phyloP scores from a whole-genome alignment of 2,797 vertebrate species.

The Arrhamphus sclerolepis region DNA sequence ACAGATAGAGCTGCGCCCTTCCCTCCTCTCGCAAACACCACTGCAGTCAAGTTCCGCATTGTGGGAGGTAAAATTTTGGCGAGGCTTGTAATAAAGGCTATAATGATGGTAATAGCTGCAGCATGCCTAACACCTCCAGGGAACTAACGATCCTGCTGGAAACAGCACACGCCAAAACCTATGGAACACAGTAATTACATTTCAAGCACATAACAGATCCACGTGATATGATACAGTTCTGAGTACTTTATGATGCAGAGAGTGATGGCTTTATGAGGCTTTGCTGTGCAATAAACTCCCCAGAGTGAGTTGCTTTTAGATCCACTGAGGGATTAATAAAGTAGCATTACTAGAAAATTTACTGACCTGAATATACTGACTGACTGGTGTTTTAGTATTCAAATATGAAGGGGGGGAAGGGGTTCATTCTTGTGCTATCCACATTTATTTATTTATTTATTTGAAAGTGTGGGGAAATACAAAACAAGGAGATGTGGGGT shows the following conservation, averaged over 20 bases:
- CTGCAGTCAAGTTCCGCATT: conserved; percentile 36
- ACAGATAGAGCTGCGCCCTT: conserved; percentile 53
- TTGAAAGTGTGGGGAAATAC: too few relatives aligned
- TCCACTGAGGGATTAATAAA: conserved; percentile 14
- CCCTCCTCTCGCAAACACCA: conserved; percentile 36
- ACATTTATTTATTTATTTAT: too few relatives aligned
- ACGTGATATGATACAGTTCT: conserved; percentile 17
- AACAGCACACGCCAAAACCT: conserved; percentile 14
- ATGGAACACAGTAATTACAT: conserved; percentile 23
- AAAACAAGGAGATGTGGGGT: too few relatives aligned
- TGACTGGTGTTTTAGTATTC: conserved; percentile 28
- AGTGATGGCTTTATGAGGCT: conserved; percentile 33
- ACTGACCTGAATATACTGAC: conserved; percentile 19
- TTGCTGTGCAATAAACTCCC: conserved; percentile 17
- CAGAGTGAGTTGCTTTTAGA: conserved; percentile 20
- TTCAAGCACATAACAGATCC: conserved; percentile 29
- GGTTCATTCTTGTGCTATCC: too few relatives aligned
- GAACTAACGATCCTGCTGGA: conserved; percentile 29
- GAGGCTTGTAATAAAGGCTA: conserved; percentile 50
- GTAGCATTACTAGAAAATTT: conserved; percentile 12
- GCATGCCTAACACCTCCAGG: conserved; percentile 39
- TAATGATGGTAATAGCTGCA: conserved; percentile 47
- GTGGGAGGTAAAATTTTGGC: conserved; percentile 41
- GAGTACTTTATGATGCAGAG: conserved; percentile 27
- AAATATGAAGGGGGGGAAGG: conserved; percentile 9